Base-by-base conservation (phyloP, 2,888 invertebrate genomes). In the Drosophila crucigera region DNA sequence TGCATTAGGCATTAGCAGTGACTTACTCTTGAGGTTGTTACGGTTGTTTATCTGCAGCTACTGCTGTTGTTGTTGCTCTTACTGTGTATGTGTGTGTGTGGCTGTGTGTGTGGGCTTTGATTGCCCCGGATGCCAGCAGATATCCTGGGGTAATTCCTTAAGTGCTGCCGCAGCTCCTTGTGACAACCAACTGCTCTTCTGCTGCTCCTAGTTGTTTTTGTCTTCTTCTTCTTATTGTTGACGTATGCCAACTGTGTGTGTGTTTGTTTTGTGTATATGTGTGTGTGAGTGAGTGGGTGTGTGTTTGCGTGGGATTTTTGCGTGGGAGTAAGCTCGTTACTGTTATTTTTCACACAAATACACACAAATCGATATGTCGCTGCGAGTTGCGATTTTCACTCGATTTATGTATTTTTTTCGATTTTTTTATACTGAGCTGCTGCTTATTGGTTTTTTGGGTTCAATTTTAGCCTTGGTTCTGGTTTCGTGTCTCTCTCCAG, bases 301-400 rank as follows among this genome's bases (percentile, higher is more conserved):
- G 41, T 55, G 41, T 54, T 31, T 50, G 30, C 37, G 50, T 63
- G 64, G 63, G 61, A 54, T 54, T 43, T 47, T 47, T 68, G 68
- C 31, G 67, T 65, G 63, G 70, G 73, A 73, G 76, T 81, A 69
- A 73, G 73, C 70, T 71, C 78, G 76, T 73, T 78, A 76, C 87
- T 86, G 87, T 90, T 90, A 73, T 84, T 90, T 83, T 82, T 87
- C 69, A 85, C 74, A 89, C 84, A 90, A 83, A 85, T 77, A 90
- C 91, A 91, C 81, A 87, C 81, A 90, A 87, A 88, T 88, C 91
- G 89, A 88, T 88, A 88, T 83, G 69, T 75, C 68, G 39, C 70
- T 72, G 68, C 58, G 59, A 66, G 69, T 77, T 68, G 68, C 54
- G 61, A 69, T 65, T 69, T 72, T 76, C 65, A 68, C 70, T 76